Evolutionary conservation across 2,888 invertebrate species (phyloP).

Genomic region (Abscondita cerata): DNA sequence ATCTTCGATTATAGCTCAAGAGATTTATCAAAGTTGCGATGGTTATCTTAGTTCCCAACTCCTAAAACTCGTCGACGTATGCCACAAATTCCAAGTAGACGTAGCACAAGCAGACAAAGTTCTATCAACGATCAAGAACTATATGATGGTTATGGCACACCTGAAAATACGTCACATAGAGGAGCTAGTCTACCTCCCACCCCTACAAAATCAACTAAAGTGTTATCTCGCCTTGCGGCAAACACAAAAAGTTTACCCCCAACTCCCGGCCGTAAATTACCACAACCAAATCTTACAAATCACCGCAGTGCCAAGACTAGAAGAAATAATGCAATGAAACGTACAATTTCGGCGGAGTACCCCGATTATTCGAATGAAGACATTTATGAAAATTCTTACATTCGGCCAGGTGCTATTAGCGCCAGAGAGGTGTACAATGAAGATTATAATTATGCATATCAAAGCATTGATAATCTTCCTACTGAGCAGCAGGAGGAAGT

Average conservation of each 20-base stretch:
- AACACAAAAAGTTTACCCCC: constrained; percentile 60
- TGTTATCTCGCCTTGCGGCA: constrained; percentile 42
- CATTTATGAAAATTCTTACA: constrained; percentile 56
- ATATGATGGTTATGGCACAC: constrained; percentile 50
- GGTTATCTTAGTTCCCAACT: constrained; percentile 55
- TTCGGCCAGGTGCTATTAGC: constrained; percentile 54
- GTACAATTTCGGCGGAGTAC: constrained; percentile 57
- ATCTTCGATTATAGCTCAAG: constrained; percentile 49
- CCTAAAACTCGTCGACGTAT: constrained; percentile 54
- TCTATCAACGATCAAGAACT: constrained; percentile 51
- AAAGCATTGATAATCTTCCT: constrained; percentile 70
- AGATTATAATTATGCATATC: constrained; percentile 75
- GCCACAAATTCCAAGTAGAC: constrained; percentile 57
- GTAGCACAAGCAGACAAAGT: constrained; percentile 55
- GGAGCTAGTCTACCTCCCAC: constrained; percentile 59
- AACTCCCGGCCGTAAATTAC: constrained; percentile 64
- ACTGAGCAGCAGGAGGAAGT: constrained; percentile 45
- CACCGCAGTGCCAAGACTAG: constrained; percentile 54
- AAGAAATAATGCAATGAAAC: constrained; percentile 52
- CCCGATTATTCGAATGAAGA: constrained; percentile 48
- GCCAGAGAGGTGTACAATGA: constrained; percentile 65
- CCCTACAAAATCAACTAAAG: constrained; percentile 56
- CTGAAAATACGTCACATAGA: constrained; percentile 52
- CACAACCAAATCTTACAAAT: constrained; percentile 55
- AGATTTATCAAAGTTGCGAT: constrained; percentile 44